Percentiles rank a stretch among this genome's conserved stretches.
Evolutionary conservation across 2,113 vertebrate species (phyloP).

Genomic region (Pseudorectes ferrugineus): DNA sequence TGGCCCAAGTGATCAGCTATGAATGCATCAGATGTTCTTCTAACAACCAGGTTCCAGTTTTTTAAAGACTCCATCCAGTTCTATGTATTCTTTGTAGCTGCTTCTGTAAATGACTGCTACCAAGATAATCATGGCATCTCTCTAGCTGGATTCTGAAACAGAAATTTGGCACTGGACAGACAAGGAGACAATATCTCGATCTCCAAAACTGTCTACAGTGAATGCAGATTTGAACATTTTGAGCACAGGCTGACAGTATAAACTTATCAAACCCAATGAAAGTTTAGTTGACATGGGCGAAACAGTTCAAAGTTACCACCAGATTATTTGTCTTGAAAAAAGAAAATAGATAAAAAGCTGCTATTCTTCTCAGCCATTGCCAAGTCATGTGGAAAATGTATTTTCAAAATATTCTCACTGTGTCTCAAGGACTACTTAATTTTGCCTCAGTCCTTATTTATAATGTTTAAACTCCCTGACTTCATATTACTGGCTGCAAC

Average conservation of each 20-base stretch:
- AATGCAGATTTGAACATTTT: background rate
- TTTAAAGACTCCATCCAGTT: background rate
- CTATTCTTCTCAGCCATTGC: background rate
- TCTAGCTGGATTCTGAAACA: background rate
- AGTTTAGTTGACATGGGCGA: background rate
- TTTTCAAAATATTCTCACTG: background rate
- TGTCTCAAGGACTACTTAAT: background rate
- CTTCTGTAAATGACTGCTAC: background rate
- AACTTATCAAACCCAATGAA: background rate
- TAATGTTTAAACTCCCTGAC: background rate
- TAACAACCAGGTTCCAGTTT: background rate
- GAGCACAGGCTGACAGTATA: background rate
- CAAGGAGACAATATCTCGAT: background rate
- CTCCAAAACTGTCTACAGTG: accelerated
- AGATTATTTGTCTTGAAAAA: background rate
- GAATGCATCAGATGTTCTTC: background rate
- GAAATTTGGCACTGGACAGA: background rate
- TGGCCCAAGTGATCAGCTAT: background rate
- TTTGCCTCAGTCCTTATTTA: background rate
- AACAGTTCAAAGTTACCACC: background rate
- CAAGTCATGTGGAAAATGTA: background rate
- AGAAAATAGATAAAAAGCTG: background rate
- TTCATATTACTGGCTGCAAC: background rate
- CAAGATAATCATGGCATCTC: background rate
- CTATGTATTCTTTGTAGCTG: background rate